Evolutionary conservation across 2,888 invertebrate species (phyloP).

Genomic region (Drosophila nr. medialis): DNA sequence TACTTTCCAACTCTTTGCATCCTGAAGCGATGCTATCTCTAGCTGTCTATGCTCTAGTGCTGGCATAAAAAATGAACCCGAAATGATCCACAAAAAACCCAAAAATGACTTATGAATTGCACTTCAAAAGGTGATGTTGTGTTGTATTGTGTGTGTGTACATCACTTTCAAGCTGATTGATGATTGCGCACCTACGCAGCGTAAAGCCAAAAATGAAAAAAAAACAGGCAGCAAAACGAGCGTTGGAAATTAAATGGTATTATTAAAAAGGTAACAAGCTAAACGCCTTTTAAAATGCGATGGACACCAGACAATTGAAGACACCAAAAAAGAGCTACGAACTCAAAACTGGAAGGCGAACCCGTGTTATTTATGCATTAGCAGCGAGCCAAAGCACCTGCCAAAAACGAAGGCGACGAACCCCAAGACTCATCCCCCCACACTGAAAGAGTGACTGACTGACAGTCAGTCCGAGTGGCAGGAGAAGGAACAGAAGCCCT

Average conservation of each 20-base stretch:
- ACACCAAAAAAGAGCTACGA: constrained; percentile 31
- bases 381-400: constrained; percentile 66
- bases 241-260: constrained; percentile 73
- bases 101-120: constrained; percentile 75
- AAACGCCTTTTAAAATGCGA: constrained; percentile 78
- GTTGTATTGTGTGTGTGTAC: constrained; percentile 14
- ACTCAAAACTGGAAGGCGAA: constrained; percentile 28
- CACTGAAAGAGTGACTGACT: constrained; percentile 27
- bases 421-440: constrained; percentile 26
- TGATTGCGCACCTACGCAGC: constrained; percentile 76
- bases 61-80: constrained; percentile 67
- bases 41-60: constrained; percentile 48
- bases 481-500: constrained; percentile 49
- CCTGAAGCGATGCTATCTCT: constrained; percentile 42
- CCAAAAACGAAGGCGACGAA: constrained; percentile 63
- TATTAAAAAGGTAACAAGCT: constrained; percentile 81
- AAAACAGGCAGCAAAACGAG: constrained; percentile 21
- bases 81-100: constrained; percentile 59
- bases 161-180: constrained; percentile 66
- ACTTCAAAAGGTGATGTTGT: constrained; percentile 41
- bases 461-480: constrained; percentile 19
- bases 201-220: constrained; percentile 10
- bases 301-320: constrained; percentile 31
- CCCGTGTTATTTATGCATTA: constrained; percentile 79
- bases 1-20: constrained; percentile 1